Conservation (phyloP, 2,888 invertebrate species). For the Eupithecia exiguata region DNA sequence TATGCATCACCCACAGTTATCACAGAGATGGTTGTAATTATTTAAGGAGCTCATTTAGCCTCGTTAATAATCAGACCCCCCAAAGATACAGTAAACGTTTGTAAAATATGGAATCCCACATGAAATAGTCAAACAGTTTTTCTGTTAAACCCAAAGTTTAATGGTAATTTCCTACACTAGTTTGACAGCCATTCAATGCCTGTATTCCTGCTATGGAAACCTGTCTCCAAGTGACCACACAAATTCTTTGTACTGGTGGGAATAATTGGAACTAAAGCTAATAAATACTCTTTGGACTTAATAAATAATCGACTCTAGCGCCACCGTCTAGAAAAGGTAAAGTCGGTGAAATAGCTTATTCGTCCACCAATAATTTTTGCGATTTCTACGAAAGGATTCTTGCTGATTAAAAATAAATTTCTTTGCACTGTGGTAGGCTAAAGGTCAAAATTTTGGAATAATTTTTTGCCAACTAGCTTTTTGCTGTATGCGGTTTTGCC, state of each 20-base stretch:
- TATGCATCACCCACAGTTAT: not conserved
- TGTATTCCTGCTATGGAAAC: slow-evolving; percentile 70
- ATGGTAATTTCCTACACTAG: slow-evolving; percentile 25
- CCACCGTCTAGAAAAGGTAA: not conserved
- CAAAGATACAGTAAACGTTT: slow-evolving; percentile 1
- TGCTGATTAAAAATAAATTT: not conserved
- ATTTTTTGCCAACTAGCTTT: too few relatives aligned
- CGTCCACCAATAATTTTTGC: not conserved
- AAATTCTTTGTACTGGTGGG: not conserved
- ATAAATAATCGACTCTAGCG: not conserved
- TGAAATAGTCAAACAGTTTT: not conserved
- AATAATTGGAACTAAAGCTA: not conserved
- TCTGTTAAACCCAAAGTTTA: slow-evolving; percentile 17
- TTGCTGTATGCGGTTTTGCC: too few relatives aligned
- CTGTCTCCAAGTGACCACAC: not conserved
- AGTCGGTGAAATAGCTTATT: not conserved
- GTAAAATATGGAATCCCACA: not conserved
- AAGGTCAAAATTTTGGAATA: too few relatives aligned
- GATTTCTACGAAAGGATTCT: not conserved
- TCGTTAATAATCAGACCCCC: not conserved
- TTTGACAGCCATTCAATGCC: slow-evolving; percentile 49
- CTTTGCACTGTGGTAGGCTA: too few relatives aligned
- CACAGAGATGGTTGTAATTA: not conserved
- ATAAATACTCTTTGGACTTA: not conserved
- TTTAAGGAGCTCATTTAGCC: not conserved